Conservation (phyloP, 2,888 invertebrate genomes). For the Macrophya alboannulata region DNA sequence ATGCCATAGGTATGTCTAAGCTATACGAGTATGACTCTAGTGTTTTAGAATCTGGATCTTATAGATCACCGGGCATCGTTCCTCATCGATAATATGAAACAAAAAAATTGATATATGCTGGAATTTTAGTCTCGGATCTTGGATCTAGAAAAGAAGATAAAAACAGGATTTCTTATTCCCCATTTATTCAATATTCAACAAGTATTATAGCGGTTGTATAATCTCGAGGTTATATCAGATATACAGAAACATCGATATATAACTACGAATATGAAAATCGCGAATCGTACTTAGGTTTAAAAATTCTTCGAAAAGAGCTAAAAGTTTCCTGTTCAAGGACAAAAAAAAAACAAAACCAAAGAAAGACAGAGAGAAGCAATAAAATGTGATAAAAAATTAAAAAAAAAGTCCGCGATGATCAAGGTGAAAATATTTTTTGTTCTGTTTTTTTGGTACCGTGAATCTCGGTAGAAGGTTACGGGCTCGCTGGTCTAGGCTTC, state of each 20-base stretch:
- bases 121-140: background rate
- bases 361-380: background rate
- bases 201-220: background rate
- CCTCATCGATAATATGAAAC: background rate
- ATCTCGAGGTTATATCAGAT: too few species aligned
- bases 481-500: background rate
- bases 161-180: background rate
- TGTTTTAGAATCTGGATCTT: background rate
- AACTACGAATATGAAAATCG: background rate
- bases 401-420: too few species aligned
- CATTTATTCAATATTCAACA: slow-evolving; percentile 3
- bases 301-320: background rate
- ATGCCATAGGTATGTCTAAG: too few species aligned
- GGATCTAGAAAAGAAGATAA: too few species aligned
- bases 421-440: background rate
- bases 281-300: background rate
- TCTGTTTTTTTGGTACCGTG: background rate
- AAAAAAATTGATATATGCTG: background rate
- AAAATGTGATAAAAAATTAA: background rate
- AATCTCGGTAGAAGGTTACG: background rate
- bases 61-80: background rate
- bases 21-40: background rate
- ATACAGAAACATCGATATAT: background rate
- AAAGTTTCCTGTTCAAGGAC: background rate
- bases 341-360: background rate